Conservation (phyloP, 2,113 vertebrate genomes). For the Sciurus niger region DNA sequence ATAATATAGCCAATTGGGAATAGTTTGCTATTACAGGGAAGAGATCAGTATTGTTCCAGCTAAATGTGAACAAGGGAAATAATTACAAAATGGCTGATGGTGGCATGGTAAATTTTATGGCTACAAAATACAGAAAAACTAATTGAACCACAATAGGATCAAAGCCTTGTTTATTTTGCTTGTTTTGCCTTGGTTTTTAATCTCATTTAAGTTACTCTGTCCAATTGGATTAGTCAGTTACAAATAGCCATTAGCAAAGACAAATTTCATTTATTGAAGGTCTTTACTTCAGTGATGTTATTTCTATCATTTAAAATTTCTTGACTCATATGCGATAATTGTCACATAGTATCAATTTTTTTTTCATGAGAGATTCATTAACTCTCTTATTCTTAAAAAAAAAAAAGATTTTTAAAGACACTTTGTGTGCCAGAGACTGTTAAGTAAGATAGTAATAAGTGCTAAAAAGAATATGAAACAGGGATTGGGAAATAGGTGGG, state of each 20-base stretch:
- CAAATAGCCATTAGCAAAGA: not conserved
- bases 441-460: not conserved
- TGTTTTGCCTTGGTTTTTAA: not conserved
- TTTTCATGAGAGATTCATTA: not conserved
- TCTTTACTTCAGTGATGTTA: constrained; percentile 10
- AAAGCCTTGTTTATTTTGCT: not conserved
- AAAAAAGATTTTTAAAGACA: constrained; percentile 8
- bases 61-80: constrained; percentile 57
- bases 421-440: not conserved
- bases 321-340: constrained; percentile 1
- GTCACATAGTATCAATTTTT: not conserved
- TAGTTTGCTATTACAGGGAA: not conserved
- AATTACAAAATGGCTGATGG: constrained; percentile 42
- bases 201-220: not conserved
- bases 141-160: not conserved
- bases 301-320: constrained; percentile 42
- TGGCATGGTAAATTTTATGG: not conserved
- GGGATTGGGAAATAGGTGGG: not conserved
- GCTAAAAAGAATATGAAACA: not conserved
- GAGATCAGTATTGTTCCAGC: constrained; percentile 42
- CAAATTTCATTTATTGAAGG: not conserved
- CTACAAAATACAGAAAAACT: not conserved
- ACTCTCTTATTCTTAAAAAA: not conserved
- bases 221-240: not conserved
- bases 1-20: not conserved